These are phyloP conservation scores for Drosophila putrida DNA, from an alignment of 2,888 invertebrate genomes.

Conservation along the genomic window DNA sequence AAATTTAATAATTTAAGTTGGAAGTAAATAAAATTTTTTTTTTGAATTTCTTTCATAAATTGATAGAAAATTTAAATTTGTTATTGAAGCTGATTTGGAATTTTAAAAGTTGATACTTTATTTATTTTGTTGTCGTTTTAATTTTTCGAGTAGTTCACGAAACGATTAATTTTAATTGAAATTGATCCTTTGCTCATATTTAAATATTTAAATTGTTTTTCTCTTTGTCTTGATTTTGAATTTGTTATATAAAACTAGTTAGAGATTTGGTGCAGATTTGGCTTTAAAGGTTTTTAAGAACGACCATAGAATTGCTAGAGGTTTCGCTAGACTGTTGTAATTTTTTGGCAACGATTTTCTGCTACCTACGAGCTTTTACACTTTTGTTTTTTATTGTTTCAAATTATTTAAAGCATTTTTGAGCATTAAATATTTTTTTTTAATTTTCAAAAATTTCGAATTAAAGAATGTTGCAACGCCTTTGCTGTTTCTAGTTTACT, in stretches of 20 bases:
- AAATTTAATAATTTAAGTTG: neutral
- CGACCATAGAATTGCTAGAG: conserved; percentile 24
- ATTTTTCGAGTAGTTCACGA: too few species aligned
- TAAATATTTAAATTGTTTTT: too few species aligned
- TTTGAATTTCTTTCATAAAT: neutral
- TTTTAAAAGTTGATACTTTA: too few species aligned
- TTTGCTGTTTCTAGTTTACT: conserved; percentile 60
- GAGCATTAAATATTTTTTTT: conserved; percentile 71
- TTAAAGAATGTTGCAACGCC: conserved; percentile 63
- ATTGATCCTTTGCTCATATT: too few species aligned
- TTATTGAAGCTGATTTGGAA: neutral
- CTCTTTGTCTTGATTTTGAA: too few species aligned
- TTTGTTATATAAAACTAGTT: too few species aligned
- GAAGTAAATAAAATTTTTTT: neutral
- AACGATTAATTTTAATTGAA: too few species aligned
- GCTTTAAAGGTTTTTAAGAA: conserved; percentile 19
- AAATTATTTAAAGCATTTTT: conserved; percentile 54
- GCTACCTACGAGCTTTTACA: conserved; percentile 31
- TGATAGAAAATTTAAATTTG: neutral
- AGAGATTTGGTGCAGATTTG: too few species aligned
- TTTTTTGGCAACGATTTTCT: conserved; percentile 45
- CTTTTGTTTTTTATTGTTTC: conserved; percentile 1
- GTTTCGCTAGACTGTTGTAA: conserved; percentile 5
- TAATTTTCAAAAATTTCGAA: conserved; percentile 63
- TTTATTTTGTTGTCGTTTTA: too few species aligned